Evolutionary conservation across 2,113 vertebrate species (phyloP), one percentile per base, ranked within the genome.

Genomic region (Crotalus tigris): DNA sequence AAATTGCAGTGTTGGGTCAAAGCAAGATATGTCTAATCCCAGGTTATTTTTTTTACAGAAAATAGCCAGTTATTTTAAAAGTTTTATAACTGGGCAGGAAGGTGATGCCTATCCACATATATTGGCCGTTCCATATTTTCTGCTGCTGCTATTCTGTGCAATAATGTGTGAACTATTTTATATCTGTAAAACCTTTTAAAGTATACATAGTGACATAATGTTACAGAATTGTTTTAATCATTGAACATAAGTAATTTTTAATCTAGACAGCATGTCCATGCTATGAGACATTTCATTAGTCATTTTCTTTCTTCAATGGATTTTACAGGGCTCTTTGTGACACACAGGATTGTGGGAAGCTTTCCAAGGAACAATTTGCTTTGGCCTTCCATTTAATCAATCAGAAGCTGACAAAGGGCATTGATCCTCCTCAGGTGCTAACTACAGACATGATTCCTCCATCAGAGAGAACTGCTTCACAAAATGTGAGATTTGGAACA

Each of bases 371-470:
- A 61, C 99, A 99, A 96, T 99, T 99, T 98, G 99, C 99, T 11
- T 97, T 99, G 97, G 99, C 99, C 23, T 98, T 99, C 93, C 97
- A 99, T 97, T 98, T 99, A 94, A 99, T 99, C 96, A 99, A 99
- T 97, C 98, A 99, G 96, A 99, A 99, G 96, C 96, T 99, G 95
- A 97, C 96, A 23, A 99, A 98, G 96, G 99, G 99, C 92, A 96
- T 98, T 91, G 99, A 99, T 90, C 99, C 99, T 92, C 99, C 99
- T 90, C 99, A 99, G 92, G 97, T 93, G 92, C 98, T 99, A 91
- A 97, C 98, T 93, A 97, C 98, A 17, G 99, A 99, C 89, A 99
- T 99, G 99, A 98, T 99, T 92, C 99, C 99, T 94, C 99, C 99
- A 26, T 98, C 99, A 51, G 99, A 99, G 95, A 98, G 98, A 85